Conservation (phyloP, 2,888 invertebrate species). For the Invenusta paracnida region DNA sequence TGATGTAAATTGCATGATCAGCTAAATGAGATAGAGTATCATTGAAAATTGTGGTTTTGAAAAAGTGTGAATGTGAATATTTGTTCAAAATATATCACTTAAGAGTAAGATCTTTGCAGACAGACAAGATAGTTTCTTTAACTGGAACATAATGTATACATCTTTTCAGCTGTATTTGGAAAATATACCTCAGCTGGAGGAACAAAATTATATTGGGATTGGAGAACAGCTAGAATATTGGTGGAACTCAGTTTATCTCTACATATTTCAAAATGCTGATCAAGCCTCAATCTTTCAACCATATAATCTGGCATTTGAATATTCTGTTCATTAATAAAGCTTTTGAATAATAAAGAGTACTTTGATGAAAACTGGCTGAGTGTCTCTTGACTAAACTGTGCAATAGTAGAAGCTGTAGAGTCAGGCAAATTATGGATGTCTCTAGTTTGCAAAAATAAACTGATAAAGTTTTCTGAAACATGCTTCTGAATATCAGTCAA, state of each 20-base stretch:
- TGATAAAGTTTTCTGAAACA: neutral
- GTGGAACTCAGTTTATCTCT: neutral
- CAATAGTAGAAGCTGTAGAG: neutral
- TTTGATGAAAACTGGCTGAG: neutral
- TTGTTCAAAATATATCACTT: neutral
- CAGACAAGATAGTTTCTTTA: neutral
- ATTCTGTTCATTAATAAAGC: neutral
- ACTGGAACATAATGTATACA: neutral
- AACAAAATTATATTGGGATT: neutral
- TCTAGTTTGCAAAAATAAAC: neutral
- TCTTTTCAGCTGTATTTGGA: neutral
- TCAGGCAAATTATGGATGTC: neutral
- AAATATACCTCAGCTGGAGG: neutral
- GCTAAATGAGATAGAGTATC: neutral
- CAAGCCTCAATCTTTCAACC: neutral
- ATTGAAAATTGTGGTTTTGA: neutral
- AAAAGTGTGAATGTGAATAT: neutral
- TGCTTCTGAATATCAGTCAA: neutral
- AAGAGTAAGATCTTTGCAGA: neutral
- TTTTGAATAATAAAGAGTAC: neutral
- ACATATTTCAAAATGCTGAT: neutral
- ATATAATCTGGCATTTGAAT: neutral
- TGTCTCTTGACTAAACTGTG: neutral
- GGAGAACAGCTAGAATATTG: neutral
- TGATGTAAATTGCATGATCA: slow-evolving; percentile 2